Conservation (phyloP, 1,140 invertebrate species). For the Panagrolaimus sp. region DNA sequence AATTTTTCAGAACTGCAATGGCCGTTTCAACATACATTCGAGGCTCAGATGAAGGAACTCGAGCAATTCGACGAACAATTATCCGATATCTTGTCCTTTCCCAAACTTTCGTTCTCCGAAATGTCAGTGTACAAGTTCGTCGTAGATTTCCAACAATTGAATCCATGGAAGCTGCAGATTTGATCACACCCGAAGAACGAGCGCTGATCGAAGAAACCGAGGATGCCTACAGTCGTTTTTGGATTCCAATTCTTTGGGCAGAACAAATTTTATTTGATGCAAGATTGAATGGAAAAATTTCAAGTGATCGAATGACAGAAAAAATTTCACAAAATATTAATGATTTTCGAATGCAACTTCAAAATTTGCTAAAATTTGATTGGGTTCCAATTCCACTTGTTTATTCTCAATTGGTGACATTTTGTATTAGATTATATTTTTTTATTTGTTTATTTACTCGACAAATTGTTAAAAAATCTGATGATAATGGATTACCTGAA, state of each 20-base stretch:
- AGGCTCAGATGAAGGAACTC: background rate
- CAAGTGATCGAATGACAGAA: slow-evolving; percentile 10
- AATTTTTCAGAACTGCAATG: slow-evolving; percentile 21
- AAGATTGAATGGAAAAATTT: background rate
- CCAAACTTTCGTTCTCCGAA: slow-evolving; percentile 20
- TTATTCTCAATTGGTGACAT: slow-evolving; percentile 42
- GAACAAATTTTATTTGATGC: slow-evolving; percentile 18
- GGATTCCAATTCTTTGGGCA: slow-evolving; percentile 39
- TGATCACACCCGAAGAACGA: slow-evolving; percentile 26
- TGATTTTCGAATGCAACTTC: no score
- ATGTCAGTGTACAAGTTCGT: slow-evolving; percentile 38
- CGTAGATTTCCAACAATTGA: slow-evolving; percentile 34
- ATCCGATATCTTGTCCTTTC: background rate
- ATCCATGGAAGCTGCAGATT: slow-evolving; percentile 27
- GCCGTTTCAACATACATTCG: slow-evolving; percentile 5
- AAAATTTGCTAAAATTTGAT: background rate
- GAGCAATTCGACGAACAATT: background rate
- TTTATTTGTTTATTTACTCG: slow-evolving; percentile 31
- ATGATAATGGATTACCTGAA: background rate
- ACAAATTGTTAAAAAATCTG: slow-evolving; percentile 24
- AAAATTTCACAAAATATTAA: background rate
- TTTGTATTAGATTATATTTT: slow-evolving; percentile 38
- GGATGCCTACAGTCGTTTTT: slow-evolving; percentile 29
- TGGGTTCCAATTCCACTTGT: slow-evolving; percentile 34
- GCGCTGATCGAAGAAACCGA: slow-evolving; percentile 4